Conservation (phyloP, 2,888 invertebrate species). For the Sarcophaga caerulescens region DNA sequence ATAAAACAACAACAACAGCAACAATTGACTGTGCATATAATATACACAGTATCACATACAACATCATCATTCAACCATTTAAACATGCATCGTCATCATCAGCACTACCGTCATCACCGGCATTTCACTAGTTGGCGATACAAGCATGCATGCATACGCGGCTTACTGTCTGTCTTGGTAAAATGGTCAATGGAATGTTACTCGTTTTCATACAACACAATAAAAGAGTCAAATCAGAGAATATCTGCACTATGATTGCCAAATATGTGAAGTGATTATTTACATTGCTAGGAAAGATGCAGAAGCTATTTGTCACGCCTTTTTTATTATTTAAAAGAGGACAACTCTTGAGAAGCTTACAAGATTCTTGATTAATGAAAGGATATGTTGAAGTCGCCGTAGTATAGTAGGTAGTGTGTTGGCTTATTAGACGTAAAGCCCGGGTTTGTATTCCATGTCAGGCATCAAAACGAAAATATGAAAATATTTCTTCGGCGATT, state of each 20-base stretch:
- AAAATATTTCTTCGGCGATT: too few relatives aligned
- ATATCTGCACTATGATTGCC: constrained; percentile 35
- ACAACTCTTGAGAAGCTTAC: too few relatives aligned
- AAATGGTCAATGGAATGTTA: constrained; percentile 80
- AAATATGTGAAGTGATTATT: background rate
- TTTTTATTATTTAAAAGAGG: too few relatives aligned
- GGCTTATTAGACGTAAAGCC: too few relatives aligned
- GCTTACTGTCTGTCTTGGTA: constrained; percentile 72
- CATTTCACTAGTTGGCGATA: constrained; percentile 51
- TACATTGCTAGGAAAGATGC: too few relatives aligned
- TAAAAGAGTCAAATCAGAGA: constrained; percentile 31
- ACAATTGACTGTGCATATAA: constrained; percentile 36
- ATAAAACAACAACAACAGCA: constrained; percentile 28
- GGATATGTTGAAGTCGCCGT: too few relatives aligned
- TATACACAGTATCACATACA: constrained; percentile 59
- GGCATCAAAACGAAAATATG: too few relatives aligned
- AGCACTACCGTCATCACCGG: constrained; percentile 25
- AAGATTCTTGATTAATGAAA: too few relatives aligned
- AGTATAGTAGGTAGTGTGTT: too few relatives aligned
- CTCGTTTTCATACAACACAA: constrained; percentile 74
- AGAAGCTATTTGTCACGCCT: too few relatives aligned
- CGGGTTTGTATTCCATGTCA: too few relatives aligned
- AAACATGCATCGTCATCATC: constrained; percentile 67
- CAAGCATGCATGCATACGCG: constrained; percentile 31
- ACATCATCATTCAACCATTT: constrained; percentile 65